phyloP scores from a whole-genome alignment of 2,113 vertebrate species.

The Machaerirhynchus nigripectus region DNA sequence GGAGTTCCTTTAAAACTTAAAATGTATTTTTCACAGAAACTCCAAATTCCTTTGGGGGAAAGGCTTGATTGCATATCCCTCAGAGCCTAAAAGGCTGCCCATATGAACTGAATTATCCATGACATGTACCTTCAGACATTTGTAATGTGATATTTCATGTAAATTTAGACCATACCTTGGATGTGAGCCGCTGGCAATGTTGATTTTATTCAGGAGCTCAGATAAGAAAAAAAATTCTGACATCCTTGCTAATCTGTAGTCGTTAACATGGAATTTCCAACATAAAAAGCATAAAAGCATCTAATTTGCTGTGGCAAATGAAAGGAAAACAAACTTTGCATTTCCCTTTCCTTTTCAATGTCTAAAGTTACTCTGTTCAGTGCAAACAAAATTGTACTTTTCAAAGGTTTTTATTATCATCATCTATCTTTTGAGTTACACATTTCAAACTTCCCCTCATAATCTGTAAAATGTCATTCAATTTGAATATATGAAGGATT shows the following conservation, averaged over 20 bases:
- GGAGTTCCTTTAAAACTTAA: constrained; percentile 55
- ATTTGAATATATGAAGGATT: constrained; percentile 33
- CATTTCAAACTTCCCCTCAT: constrained; percentile 22
- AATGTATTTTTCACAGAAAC: constrained; percentile 71
- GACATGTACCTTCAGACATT: constrained; percentile 84
- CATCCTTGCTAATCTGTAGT: constrained; percentile 73
- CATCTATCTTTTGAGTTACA: constrained; percentile 44
- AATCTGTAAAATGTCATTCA: constrained; percentile 31
- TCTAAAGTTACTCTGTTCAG: constrained; percentile 48
- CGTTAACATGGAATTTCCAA: constrained; percentile 75
- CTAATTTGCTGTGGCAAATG: constrained; percentile 73
- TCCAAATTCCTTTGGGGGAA: constrained; percentile 68
- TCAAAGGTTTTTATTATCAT: constrained; percentile 37
- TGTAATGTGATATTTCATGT: constrained; percentile 85
- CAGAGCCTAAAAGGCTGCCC: constrained; percentile 74
- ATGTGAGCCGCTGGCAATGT: constrained; percentile 72
- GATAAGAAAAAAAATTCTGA: constrained; percentile 74
- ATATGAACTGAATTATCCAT: constrained; percentile 88
- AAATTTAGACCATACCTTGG: constrained; percentile 86
- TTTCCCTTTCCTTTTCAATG: constrained; percentile 59
- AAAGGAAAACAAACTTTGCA: constrained; percentile 68
- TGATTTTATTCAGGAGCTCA: constrained; percentile 74
- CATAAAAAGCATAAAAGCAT: constrained; percentile 75
- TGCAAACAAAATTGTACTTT: constrained; percentile 44
- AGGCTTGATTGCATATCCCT: constrained; percentile 77